phyloP scores from a whole-genome alignment of 2,113 vertebrate genomes.

The Boleophthalmus pectinirostris region DNA sequence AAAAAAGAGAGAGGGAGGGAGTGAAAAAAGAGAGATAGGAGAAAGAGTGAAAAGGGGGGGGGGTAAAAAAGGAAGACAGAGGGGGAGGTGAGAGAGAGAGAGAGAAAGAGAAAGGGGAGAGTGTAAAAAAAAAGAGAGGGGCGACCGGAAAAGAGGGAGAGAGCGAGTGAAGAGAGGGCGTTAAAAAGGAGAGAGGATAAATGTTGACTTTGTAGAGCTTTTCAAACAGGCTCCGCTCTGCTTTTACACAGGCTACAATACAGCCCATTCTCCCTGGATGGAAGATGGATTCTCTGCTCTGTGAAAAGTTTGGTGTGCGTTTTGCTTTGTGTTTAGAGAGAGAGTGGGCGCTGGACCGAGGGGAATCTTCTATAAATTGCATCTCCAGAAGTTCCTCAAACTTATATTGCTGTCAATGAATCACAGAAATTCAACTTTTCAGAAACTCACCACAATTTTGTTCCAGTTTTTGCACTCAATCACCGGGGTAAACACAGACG shows the following conservation, averaged over 20 bases:
- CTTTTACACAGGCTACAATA: not conserved
- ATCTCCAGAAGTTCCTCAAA: not conserved
- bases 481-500: too few relatives aligned
- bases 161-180: too few relatives aligned
- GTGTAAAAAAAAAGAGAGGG: too few relatives aligned
- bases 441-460: not conserved
- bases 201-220: conserved; percentile 1
- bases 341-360: not conserved
- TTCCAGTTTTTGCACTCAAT: too few relatives aligned
- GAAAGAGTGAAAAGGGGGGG: too few relatives aligned
- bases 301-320: not conserved
- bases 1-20: too few relatives aligned
- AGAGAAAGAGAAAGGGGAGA: too few relatives aligned
- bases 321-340: not conserved
- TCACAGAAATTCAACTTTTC: not conserved
- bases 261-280: not conserved
- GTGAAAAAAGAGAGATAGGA: too few relatives aligned
- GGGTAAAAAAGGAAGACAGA: too few relatives aligned
- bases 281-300: too few relatives aligned
- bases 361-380: not conserved
- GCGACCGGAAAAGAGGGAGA: too few relatives aligned
- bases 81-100: too few relatives aligned
- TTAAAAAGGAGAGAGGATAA: not conserved
- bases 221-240: not conserved
- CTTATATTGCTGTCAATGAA: not conserved